Conservation (phyloP, 2,888 invertebrate species). For the Hanleya hanleyi region DNA sequence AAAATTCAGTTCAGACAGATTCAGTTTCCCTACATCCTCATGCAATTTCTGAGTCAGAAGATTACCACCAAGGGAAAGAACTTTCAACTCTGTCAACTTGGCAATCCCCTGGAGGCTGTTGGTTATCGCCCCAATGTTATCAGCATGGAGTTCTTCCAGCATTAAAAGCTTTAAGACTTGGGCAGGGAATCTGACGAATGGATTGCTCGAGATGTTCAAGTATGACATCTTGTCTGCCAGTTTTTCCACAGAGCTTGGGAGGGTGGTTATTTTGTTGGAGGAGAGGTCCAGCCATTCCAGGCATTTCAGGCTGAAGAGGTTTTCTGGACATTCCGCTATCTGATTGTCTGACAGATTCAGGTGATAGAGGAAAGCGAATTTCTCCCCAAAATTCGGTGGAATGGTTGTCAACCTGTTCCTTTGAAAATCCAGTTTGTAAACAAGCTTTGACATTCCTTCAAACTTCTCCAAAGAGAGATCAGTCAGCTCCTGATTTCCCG, state of each 20-base stretch:
- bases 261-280: conserved; percentile 23
- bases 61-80: conserved; percentile 45
- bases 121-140: conserved; percentile 48
- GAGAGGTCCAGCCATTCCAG: conserved; percentile 42
- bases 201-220: conserved; percentile 56
- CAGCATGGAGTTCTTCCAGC: conserved; percentile 48
- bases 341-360: conserved; percentile 46
- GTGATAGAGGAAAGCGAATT: conserved; percentile 16
- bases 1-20: conserved; percentile 49
- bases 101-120: conserved; percentile 39
- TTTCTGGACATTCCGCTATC: conserved; percentile 40
- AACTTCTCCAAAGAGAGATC: conserved; percentile 34
- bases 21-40: conserved; percentile 34
- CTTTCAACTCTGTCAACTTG: conserved; percentile 43
- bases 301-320: conserved; percentile 33
- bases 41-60: conserved; percentile 40
- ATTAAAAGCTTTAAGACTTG: conserved; percentile 31
- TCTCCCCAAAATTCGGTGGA: conserved; percentile 37
- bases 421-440: conserved; percentile 49
- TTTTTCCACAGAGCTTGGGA: conserved; percentile 26
- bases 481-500: conserved; percentile 32
- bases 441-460: conserved; percentile 30
- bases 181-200: conserved; percentile 43
- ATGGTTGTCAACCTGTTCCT: conserved; percentile 45
- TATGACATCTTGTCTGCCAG: conserved; percentile 24